Base-by-base conservation (phyloP, 2,113 vertebrate genomes). In the Chlorocebus sabaeus region DNA sequence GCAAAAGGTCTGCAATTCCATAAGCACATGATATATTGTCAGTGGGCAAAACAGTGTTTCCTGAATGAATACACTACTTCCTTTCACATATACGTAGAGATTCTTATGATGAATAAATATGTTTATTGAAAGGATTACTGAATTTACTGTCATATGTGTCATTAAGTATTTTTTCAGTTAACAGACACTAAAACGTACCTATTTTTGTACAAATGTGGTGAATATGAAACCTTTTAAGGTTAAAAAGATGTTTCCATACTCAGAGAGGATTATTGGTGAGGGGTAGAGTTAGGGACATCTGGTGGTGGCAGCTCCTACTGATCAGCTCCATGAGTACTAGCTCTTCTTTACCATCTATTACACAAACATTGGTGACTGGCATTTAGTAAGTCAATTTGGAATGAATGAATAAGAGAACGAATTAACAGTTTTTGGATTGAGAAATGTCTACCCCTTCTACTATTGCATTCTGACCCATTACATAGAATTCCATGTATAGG, bases 211-310 rank as follows among this genome's bases (percentile, higher is more conserved):
- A 64, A 90, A 61, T 88, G 5, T 14, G 5, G 45, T 50, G n/a
- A 95, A 73, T 57, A 83, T 20, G 50, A 76, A 89, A 61, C 13
- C 52, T 90, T 78, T 76, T 70, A 14, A 20, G 32, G 32, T 68
- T 90, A 59, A 43, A 83, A 87, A 79, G n/a, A 22, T 68, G 8
- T 78, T 61, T 11, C 17, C 14, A 75, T n/a, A 20, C 11, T 91
- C 52, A 81, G 3, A 10, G 18, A 32, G 9, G 12, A 22, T 89
- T 67, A 81, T 20, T 67, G 40, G 57, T 72, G n/a, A 76, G 23
- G 16, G 23, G 27, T 83, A 5, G 73, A 88, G 67, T 88, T 84
- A 92, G 55, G 96, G 95, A 83, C 70, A 57, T 75, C 78, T 96
- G 90, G 91, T 92, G 67, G 85, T 92, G 72, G 75, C 61, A 91